Base-by-base conservation (phyloP, 2,113 vertebrate genomes). In the Odocoileus hemionus region DNA sequence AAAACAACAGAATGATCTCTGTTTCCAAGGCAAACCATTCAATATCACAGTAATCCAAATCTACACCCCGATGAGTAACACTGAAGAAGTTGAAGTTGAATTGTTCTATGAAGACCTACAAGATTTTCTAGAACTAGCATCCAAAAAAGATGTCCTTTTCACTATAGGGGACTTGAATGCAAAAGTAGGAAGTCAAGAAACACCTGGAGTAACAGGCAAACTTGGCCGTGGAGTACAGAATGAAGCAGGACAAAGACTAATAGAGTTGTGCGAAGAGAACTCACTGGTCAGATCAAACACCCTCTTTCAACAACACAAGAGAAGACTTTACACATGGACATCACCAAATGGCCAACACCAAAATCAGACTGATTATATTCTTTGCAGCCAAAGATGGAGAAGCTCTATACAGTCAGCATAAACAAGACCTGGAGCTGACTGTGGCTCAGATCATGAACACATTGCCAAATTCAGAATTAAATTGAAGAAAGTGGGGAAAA, bases 381-480 rank as follows among this genome's bases (percentile, higher is more conserved):
- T 70, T 21, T 70, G n/a, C 64, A 70, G 17, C 17, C n/a, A 70
- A 70, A 70, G 9, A 36, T 70, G 15, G n/a, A 36, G 64, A 36
- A 36, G 9, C n/a, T 70, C 64, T 70, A 70, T 6, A 36, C 9
- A 36, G n/a, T 70, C 64, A 70, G 9, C n/a, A 36, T 36, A 23
- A 70, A 36, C 4, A 36, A 70, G 17, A 70, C n/a, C 0, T 0
- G n/a, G 17, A 70, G n/a, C 1, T 0, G n/a, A 36, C 64, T 70
- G n/a, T 23, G 64, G 64, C n/a, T 70, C 64, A 70, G 64, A 70
- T 36, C 64, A 36, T 70, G 64, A 70, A 70, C 19, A 36, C 64
- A 70, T 21, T 70, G 9, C 64, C 64, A 21, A 70, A 36, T 36
- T 70, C 4, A 70, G 64, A 9, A 17, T 36, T 67, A 67, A n/a